Percentiles rank a stretch among this genome's conserved stretches.
Conservation (phyloP, 1,140 invertebrate genomes). For the Brachionus paranguensis region DNA sequence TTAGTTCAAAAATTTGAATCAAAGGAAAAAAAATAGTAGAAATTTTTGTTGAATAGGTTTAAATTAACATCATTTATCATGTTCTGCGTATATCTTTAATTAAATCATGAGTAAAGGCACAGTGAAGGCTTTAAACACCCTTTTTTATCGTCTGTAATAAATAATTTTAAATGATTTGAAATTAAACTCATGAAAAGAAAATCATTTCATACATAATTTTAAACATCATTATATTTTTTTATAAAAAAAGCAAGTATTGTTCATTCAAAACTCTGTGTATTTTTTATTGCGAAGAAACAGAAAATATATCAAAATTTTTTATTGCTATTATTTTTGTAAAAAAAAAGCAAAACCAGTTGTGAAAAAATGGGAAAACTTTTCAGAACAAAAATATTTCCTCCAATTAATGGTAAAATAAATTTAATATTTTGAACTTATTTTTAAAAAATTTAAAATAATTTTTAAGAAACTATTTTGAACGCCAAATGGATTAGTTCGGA, state of each 20-base stretch:
- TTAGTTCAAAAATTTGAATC: too few species aligned
- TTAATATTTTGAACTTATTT: too few species aligned
- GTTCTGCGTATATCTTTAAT: neutral
- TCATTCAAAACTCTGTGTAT: neutral
- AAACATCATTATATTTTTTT: neutral
- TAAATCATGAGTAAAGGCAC: neutral
- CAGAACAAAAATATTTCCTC: neutral
- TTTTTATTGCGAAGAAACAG: neutral
- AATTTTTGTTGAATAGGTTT: neutral
- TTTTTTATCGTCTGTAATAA: conserved; percentile 1
- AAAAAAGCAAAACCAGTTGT: neutral
- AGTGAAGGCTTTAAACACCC: neutral
- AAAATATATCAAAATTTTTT: neutral
- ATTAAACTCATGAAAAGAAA: neutral
- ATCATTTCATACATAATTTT: neutral
- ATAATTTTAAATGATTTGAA: neutral
- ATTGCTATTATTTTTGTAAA: too few species aligned
- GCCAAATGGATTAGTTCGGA: neutral
- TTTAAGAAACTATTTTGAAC: neutral
- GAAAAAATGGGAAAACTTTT: neutral
- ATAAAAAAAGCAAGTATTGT: neutral
- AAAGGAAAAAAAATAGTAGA: neutral
- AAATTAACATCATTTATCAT: neutral
- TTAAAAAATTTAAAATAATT: too few species aligned
- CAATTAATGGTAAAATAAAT: neutral